A percentile compares a stretch with the other conserved stretches of the same genome.
Conservation (phyloP, 92 coral and sea anemone species). For the Epizoanthus fatuus region DNA sequence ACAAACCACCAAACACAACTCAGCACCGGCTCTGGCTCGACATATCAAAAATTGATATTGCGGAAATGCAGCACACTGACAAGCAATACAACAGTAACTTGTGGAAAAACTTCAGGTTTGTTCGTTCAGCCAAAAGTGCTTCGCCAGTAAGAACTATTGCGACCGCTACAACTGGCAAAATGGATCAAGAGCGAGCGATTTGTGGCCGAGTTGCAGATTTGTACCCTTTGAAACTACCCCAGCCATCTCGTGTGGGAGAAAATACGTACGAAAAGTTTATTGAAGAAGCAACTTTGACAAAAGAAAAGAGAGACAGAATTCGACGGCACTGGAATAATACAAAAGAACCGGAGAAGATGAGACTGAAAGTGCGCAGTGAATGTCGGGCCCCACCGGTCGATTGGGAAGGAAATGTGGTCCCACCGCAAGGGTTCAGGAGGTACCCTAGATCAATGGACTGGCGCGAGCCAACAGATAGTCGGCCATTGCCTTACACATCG, state of each 20-base stretch:
- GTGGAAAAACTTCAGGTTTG: conserved; percentile 95
- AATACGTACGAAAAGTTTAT: conserved; percentile 78
- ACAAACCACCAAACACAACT: conserved; percentile 76
- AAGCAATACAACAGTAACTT: conserved; percentile 86
- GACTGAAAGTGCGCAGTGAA: conserved; percentile 74
- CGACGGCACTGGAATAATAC: conserved; percentile 57
- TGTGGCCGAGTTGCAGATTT: conserved; percentile 71
- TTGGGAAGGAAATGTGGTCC: conserved; percentile 82
- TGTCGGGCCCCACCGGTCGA: conserved; percentile 88
- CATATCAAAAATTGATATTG: conserved; percentile 71
- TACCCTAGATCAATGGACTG: conserved; percentile 53
- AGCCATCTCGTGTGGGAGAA: conserved; percentile 82
- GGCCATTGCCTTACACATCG: conserved; percentile 39
- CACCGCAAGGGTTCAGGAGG: conserved; percentile 68
- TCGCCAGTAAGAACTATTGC: conserved; percentile 3
- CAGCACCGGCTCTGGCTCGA: conserved; percentile 90
- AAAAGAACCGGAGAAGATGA: conserved; percentile 53
- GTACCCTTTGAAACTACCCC: conserved; percentile 78
- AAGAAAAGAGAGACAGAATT: conserved; percentile 66
- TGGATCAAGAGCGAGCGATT: conserved; percentile 38
- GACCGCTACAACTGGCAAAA: not conserved
- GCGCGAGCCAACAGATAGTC: conserved; percentile 17
- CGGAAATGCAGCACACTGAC: conserved; percentile 71
- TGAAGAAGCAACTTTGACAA: conserved; percentile 65
- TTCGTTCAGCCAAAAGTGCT: conserved; percentile 69